phyloP scores from a whole-genome alignment of 2,888 invertebrate genomes.

The Erynnis tages region DNA sequence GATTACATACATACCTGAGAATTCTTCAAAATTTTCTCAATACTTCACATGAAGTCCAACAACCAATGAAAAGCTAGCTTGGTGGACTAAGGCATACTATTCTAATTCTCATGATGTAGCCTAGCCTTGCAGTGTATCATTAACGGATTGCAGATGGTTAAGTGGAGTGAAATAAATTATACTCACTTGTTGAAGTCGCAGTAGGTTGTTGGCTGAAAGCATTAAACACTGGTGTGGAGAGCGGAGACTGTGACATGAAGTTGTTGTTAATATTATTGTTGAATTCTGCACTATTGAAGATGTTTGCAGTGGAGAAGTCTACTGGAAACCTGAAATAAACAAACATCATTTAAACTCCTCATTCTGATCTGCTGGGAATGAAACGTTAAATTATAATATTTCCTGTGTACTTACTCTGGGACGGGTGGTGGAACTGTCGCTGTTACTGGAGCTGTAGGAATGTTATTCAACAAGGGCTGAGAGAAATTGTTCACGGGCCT shows the following conservation, averaged over 20 bases:
- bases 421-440: conserved; percentile 46
- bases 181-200: conserved; percentile 58
- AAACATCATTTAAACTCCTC: no score
- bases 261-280: conserved; percentile 66
- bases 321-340: conserved; percentile 82
- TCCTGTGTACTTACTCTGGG: conserved; percentile 71
- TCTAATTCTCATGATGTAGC: no score
- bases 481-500: conserved; percentile 58
- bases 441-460: conserved; percentile 34
- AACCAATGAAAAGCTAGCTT: no score
- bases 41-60: no score
- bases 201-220: conserved; percentile 48
- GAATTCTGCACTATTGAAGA: conserved; percentile 83
- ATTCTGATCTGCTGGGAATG: no score
- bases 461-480: conserved; percentile 50
- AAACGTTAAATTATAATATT: no score
- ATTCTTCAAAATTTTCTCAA: no score
- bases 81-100: no score
- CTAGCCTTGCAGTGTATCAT: no score
- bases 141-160: no score
- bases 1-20: no score
- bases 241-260: conserved; percentile 44
- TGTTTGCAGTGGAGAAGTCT: conserved; percentile 87
- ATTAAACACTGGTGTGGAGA: conserved; percentile 73
- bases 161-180: no score